Conservation (phyloP, 2,888 invertebrate genomes). For the Drosophila monieri region DNA sequence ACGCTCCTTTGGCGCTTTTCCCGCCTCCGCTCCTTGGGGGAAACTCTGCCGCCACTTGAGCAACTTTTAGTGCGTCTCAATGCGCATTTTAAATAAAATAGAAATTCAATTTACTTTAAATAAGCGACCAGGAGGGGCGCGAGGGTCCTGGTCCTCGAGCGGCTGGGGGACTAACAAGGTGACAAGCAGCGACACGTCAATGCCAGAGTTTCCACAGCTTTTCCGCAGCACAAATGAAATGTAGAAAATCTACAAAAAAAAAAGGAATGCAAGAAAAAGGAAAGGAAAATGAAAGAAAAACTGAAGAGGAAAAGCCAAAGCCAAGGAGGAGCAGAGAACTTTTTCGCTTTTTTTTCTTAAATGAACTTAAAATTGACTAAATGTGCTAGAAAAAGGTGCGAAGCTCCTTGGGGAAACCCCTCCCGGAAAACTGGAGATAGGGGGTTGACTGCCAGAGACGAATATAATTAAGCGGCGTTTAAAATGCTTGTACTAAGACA, state of each 20-base stretch:
- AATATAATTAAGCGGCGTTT: constrained; percentile 78
- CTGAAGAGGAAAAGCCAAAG: constrained; percentile 4
- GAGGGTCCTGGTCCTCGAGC: not conserved
- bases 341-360: constrained; percentile 48
- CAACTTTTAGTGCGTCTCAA: constrained; percentile 79
- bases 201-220: constrained; percentile 44
- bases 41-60: constrained; percentile 62
- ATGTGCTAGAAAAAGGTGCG: constrained; percentile 70
- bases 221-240: constrained; percentile 41
- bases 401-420: constrained; percentile 52
- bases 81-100: constrained; percentile 80
- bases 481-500: constrained; percentile 57
- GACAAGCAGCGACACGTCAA: constrained; percentile 53
- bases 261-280: not conserved
- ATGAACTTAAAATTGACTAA: constrained; percentile 79
- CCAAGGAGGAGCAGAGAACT: constrained; percentile 43
- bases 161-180: constrained; percentile 10
- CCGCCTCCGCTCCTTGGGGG: not conserved
- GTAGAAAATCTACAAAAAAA: constrained; percentile 22
- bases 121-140: constrained; percentile 56
- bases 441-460: constrained; percentile 42
- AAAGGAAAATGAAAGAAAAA: constrained; percentile 8
- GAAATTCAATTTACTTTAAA: constrained; percentile 79
- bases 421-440: too few relatives aligned
- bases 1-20: not conserved